Base-by-base conservation (phyloP, 1,140 invertebrate genomes). In the Dreissena polymorpha region DNA sequence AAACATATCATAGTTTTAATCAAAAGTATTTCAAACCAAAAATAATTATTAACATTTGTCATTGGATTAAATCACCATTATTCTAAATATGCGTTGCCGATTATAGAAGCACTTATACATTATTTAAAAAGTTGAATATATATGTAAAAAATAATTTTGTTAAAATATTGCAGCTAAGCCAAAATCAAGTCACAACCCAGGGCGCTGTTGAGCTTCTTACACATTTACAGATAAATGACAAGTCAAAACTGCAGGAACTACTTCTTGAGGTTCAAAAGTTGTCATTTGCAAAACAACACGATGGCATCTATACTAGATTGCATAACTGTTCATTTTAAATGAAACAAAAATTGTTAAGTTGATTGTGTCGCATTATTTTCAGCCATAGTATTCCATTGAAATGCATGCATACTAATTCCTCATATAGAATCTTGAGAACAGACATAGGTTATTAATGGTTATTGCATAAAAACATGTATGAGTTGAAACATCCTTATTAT, bases 181-280 rank as follows among this genome's bases (percentile, higher is more conserved):
- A 73, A 39, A 82, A 82, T 57, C 79, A 69, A 7, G 50, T 82
- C 7, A 64, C 79, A 5, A 82, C 79, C 16, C 70, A 74, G 51
- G 79, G 79, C 23, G 55, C 79, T n/a, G 18, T 65, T 50, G 49
- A 67, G 53, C 23, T 82, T 7, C 53, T 82, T 51, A 39, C 63
- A 10, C 29, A 63, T 5, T n/a, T 82, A 6, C 73, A 74, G 53
- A 63, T 73, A 0, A 82, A 82, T 64, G 79, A 72, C 13, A 49
- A 67, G n/a, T 73, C 79, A 3, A 73, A 82, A 57, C 7, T 82
- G n/a, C 8, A 72, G 14, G 12, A 39, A 8, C 79, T 82, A 29
- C n/a, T 68, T 10, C 16, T 82, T 12, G 79, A 73, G 50, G 79
- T 80, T 72, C 23, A 49, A 55, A 21, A 53, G 1, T 16, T 50